These are phyloP conservation scores for Apamea anceps DNA, from an alignment of 2,888 invertebrate species.

Conservation along the genomic window DNA sequence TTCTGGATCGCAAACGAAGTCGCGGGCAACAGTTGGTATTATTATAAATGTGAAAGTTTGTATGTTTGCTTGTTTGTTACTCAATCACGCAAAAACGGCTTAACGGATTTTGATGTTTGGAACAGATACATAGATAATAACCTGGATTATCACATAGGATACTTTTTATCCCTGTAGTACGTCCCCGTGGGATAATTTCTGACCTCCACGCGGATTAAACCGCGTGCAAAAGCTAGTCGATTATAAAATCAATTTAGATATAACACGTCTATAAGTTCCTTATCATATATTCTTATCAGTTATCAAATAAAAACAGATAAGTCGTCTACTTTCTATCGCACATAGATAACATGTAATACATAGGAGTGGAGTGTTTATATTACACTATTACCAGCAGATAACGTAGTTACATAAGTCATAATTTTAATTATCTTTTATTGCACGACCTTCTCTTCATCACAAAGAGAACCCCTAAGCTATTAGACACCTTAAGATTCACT, in stretches of 20 bases:
- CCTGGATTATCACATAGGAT: too few species aligned
- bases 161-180: not conserved
- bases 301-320: conserved; percentile 37
- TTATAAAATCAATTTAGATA: not conserved
- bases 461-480: not conserved
- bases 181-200: not conserved
- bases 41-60: too few species aligned
- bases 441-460: conserved; percentile 24
- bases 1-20: too few species aligned
- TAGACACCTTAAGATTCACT: not conserved
- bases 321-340: conserved; percentile 14
- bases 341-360: not conserved
- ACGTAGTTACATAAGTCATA: conserved; percentile 31
- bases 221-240: not conserved
- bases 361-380: conserved; percentile 9
- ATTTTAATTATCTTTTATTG: conserved; percentile 11
- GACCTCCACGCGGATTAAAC: not conserved
- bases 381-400: conserved; percentile 11
- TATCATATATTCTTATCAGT: conserved; percentile 28
- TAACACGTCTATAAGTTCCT: not conserved
- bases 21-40: too few species aligned
- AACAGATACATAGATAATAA: too few species aligned
- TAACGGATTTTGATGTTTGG: too few species aligned
- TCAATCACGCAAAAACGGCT: too few species aligned
- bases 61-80: too few species aligned